Percentiles rank a stretch among this genome's conserved stretches.
Evolutionary conservation across 2,113 vertebrate species (phyloP).

Genomic region (Pampusana beccarii): DNA sequence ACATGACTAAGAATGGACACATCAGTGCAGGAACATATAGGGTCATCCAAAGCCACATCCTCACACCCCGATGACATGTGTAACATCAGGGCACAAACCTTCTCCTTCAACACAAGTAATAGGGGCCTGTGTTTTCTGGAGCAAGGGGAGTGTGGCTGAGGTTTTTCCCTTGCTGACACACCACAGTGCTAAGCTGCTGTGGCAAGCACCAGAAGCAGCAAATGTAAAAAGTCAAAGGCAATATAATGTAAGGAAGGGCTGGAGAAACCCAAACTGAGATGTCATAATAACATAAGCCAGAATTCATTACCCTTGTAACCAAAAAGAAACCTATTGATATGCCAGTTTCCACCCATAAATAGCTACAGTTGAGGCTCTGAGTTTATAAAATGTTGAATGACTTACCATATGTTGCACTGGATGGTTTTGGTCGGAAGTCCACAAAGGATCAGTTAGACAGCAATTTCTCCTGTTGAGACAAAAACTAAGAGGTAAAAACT

Average conservation of each 20-base stretch:
- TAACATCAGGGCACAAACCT: not conserved
- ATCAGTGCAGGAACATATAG: not conserved
- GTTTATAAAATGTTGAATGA: slow-evolving; percentile 27
- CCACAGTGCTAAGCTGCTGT: slow-evolving; percentile 9
- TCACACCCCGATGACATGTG: not conserved
- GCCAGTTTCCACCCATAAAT: slow-evolving; percentile 54
- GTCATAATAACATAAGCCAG: slow-evolving; percentile 42
- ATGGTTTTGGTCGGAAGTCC: slow-evolving; percentile 55
- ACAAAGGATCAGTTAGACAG: slow-evolving; percentile 41
- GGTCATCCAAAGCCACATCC: not conserved
- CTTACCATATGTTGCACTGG: slow-evolving; percentile 48
- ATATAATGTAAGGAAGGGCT: not conserved
- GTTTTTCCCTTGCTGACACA: slow-evolving; percentile 9
- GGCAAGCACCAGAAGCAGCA: slow-evolving; percentile 23
- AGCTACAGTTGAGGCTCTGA: slow-evolving; percentile 2
- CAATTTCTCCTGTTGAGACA: slow-evolving; percentile 58
- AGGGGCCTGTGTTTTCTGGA: not conserved
- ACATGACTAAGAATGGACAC: not conserved
- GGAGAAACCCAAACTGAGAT: slow-evolving; percentile 31
- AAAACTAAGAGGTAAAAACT: slow-evolving; percentile 53
- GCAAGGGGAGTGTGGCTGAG: not conserved
- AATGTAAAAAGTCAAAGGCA: slow-evolving; percentile 9
- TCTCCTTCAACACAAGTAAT: not conserved
- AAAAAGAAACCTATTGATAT: not conserved
- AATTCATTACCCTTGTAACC: slow-evolving; percentile 36